phyloP scores from a whole-genome alignment of 2,113 vertebrate species.

The Amazona guildingii region DNA sequence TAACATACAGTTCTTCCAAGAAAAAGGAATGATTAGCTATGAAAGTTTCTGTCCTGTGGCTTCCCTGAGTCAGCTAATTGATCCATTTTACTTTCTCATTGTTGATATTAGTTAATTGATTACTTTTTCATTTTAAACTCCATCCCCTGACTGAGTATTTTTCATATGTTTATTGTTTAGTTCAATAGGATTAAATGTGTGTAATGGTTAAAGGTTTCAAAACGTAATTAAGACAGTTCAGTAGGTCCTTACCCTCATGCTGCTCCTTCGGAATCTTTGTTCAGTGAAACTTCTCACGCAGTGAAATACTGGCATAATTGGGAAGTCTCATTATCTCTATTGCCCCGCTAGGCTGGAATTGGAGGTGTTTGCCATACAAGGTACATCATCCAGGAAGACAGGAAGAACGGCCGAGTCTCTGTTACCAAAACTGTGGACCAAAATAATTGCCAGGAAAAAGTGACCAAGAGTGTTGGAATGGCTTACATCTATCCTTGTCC shows the following conservation, averaged over 20 bases:
- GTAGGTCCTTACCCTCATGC: not conserved
- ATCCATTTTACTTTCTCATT: not conserved
- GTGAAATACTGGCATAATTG: not conserved
- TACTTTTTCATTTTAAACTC: not conserved
- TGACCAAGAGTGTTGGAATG: constrained; percentile 72
- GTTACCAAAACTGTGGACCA: constrained; percentile 81
- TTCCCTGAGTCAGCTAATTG: not conserved
- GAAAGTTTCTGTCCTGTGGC: not conserved
- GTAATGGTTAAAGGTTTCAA: not conserved
- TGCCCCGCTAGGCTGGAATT: constrained; percentile 74
- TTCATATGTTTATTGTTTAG: not conserved
- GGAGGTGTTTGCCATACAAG: constrained; percentile 85
- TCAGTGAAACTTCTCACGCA: not conserved
- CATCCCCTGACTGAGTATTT: not conserved
- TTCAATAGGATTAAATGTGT: not conserved
- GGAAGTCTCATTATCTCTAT: not conserved
- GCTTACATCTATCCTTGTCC: constrained; percentile 72
- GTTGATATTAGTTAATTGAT: not conserved
- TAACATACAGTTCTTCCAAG: not conserved
- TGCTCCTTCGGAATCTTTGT: not conserved
- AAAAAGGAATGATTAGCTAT: not conserved
- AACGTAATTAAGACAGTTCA: not conserved
- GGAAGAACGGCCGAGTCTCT: constrained; percentile 51
- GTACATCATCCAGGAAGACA: constrained; percentile 80
- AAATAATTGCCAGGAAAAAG: constrained; percentile 80